A percentile compares a stretch with the other conserved stretches of the same genome.
Conservation (phyloP, 64 coral and sea anemone genomes). For the Montipora capricornis region DNA sequence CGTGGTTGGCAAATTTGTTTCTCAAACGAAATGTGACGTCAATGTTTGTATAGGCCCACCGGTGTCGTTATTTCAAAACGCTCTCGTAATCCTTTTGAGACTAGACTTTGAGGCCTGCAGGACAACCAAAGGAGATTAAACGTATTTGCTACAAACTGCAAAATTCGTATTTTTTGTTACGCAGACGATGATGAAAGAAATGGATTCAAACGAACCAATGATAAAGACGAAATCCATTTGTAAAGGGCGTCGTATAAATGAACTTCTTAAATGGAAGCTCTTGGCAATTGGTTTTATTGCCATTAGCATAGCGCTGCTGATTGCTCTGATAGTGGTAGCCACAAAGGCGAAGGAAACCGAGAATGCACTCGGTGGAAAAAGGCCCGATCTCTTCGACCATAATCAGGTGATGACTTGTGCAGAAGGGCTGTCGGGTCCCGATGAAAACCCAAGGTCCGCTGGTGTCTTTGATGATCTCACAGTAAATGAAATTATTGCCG, state of each 20-base stretch:
- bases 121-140: no score
- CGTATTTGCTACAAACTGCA: no score
- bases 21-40: no score
- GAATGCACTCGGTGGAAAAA: neutral
- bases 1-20: no score
- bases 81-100: no score
- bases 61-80: no score
- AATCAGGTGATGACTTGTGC: neutral
- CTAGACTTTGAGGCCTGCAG: no score
- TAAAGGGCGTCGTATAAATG: neutral
- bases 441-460: neutral
- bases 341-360: neutral
- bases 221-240: neutral
- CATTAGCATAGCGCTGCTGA: constrained; percentile 46
- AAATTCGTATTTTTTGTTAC: no score
- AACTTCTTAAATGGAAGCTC: constrained; percentile 22
- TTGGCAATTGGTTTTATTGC: constrained; percentile 10
- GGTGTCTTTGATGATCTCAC: constrained; percentile 56
- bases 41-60: no score
- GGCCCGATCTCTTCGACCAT: no score
- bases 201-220: constrained; percentile 29
- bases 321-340: constrained; percentile 55
- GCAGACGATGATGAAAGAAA: neutral
- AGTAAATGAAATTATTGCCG: constrained; percentile 10
- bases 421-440: constrained; percentile 6